Conservation (phyloP, 2,797 vertebrate species). For the Enteromius argenteus region DNA sequence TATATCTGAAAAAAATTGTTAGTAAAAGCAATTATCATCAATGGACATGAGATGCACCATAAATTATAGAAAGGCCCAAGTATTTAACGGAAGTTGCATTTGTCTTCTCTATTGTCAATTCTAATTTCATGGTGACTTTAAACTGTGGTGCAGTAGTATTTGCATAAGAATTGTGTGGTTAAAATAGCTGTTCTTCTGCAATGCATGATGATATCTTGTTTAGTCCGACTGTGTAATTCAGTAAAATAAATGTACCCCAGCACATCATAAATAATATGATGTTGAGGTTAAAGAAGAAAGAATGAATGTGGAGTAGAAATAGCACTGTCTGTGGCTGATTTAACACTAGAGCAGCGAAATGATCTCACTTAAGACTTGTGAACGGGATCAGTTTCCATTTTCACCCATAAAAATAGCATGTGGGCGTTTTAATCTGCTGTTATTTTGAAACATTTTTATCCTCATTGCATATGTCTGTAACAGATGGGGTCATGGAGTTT, state of each 20-base stretch:
- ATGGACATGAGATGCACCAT: background rate
- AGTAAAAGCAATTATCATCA: background rate
- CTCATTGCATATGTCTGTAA: background rate
- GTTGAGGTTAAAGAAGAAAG: slow-evolving; percentile 9
- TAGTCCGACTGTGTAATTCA: slow-evolving; percentile 10
- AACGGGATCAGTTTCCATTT: slow-evolving; percentile 22
- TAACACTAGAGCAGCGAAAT: slow-evolving; percentile 37
- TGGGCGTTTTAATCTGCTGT: slow-evolving; percentile 38
- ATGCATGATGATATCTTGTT: background rate
- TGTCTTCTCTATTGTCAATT: background rate
- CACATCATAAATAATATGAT: slow-evolving; percentile 4
- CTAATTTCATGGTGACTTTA: background rate
- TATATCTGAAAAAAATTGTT: background rate
- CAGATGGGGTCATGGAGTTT: slow-evolving; percentile 6
- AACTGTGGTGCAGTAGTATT: background rate
- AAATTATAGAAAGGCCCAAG: background rate
- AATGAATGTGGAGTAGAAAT: slow-evolving; percentile 11
- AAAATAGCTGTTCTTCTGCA: background rate
- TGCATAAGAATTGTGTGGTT: background rate
- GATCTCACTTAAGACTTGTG: slow-evolving; percentile 18
- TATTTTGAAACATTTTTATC: slow-evolving; percentile 46
- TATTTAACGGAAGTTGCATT: background rate
- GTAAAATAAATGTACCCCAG: background rate
- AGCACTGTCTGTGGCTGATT: slow-evolving; percentile 20
- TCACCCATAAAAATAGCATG: slow-evolving; percentile 11